Evolutionary conservation across 2,797 vertebrate species (phyloP), one percentile per base, ranked within the genome.

Genomic region (Gambusia yucatana): DNA sequence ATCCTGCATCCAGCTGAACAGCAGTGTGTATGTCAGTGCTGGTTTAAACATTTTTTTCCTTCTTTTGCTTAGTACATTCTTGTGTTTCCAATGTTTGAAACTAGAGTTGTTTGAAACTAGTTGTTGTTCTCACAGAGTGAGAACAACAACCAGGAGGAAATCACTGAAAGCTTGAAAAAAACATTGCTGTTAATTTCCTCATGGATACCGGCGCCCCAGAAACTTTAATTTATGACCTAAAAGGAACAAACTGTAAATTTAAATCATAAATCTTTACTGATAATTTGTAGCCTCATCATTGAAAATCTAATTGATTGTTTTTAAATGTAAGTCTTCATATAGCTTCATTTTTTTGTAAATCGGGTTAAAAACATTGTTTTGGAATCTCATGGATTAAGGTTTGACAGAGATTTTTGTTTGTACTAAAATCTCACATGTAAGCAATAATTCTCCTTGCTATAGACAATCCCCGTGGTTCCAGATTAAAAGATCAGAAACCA

Each of bases 281-380:
- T 85, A 88, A 88, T 85, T 90, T 82, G 86, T 86, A 87, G 77
- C 84, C 33, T 44, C 85, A 86, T 80, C 82, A 75, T 82, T 84
- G 85, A 61, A 75, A 86, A 78, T 84, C 65, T 41, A 79, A 44
- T 72, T 76, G 74, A 77, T 67, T 70, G 75, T 33, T 63, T 61
- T 6, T 33, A 2, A 30, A 33, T 55, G 52, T 33, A 33, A 6
- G 22, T 52, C 25, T 52, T 52, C 7, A 52, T 52, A 17, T 36
- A 22, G 6, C n/a, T 28, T 28, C n/a, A 28, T n/a, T 52, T 63
- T 63, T 33, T 36, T 36, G 33, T 2, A 30, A 6, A 61, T 33
- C 1, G 36, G 55, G 16, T 30, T 6, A 61, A 33, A 61, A 30
- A 30, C 14, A 59, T 2, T 14, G 11, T 14, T 59, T 59, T 0